A percentile compares a stretch with the other conserved stretches of the same genome.
phyloP scores from a whole-genome alignment of 2,888 invertebrate genomes.

The Altica lythri region DNA sequence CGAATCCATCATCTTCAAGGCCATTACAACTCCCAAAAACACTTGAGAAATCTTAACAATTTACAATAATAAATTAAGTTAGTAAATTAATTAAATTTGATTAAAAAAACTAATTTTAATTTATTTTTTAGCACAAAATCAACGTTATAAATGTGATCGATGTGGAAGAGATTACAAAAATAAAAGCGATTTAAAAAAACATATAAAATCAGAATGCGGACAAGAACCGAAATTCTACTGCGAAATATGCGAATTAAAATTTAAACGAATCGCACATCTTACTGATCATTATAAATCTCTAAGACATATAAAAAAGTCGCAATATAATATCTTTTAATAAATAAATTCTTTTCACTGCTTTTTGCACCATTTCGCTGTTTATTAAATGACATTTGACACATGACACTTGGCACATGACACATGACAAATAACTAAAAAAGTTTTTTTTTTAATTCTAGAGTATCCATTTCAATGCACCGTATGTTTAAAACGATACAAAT shows the following conservation, averaged over 20 bases:
- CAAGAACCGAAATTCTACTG: no score
- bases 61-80: neutral
- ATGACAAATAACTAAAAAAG: neutral
- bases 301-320: no score
- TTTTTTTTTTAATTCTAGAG: slow-evolving; percentile 17
- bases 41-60: neutral
- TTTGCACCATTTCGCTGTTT: neutral
- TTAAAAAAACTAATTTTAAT: no score
- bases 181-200: no score
- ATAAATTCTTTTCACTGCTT: neutral
- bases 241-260: no score
- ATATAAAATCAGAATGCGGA: no score
- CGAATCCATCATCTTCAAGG: slow-evolving; percentile 58
- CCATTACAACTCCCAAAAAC: slow-evolving; percentile 20
- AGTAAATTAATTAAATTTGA: neutral
- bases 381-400: neutral
- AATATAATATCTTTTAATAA: neutral
- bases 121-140: no score
- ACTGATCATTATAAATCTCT: no score
- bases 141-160: no score
- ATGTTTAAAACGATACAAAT: slow-evolving; percentile 34
- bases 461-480: slow-evolving; percentile 21
- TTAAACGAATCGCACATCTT: no score
- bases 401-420: neutral
- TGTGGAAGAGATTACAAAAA: no score